Percentiles rank a stretch among this genome's conserved stretches.
Evolutionary conservation across 2,797 vertebrate species (phyloP).

Genomic region (Paguma larvata): DNA sequence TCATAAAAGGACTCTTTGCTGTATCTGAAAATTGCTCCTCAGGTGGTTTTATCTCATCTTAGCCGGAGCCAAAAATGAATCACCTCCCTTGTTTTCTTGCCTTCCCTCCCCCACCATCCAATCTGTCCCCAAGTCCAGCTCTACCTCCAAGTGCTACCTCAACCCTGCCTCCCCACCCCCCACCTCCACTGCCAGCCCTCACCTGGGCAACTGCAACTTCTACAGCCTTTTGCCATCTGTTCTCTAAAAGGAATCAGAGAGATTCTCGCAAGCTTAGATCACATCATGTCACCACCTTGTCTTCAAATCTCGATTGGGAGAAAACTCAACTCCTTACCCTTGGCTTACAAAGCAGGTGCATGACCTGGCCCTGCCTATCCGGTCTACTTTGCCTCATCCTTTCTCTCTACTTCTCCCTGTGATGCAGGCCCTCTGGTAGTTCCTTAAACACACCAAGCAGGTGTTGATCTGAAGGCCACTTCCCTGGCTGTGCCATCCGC

Average conservation of each 20-base stretch:
- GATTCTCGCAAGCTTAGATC: neutral
- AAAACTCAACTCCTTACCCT: neutral
- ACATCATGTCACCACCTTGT: neutral
- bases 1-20: neutral
- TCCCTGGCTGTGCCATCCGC: neutral
- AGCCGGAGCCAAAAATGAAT: neutral
- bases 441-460: neutral
- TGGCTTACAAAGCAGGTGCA: neutral
- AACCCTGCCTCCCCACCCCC: no score
- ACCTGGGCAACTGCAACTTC: no score
- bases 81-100: neutral
- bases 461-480: neutral
- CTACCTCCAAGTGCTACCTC: neutral
- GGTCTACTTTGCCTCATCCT: rapidly evolving
- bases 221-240: neutral
- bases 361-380: neutral
- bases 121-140: neutral
- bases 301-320: neutral
- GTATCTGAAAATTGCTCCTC: neutral
- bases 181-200: neutral
- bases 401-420: neutral
- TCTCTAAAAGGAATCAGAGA: neutral
- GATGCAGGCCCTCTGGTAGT: neutral
- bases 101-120: neutral
- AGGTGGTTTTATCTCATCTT: neutral